Evolutionary conservation across 2,888 invertebrate species (phyloP).

Genomic region (Diloba caeruleocephala): DNA sequence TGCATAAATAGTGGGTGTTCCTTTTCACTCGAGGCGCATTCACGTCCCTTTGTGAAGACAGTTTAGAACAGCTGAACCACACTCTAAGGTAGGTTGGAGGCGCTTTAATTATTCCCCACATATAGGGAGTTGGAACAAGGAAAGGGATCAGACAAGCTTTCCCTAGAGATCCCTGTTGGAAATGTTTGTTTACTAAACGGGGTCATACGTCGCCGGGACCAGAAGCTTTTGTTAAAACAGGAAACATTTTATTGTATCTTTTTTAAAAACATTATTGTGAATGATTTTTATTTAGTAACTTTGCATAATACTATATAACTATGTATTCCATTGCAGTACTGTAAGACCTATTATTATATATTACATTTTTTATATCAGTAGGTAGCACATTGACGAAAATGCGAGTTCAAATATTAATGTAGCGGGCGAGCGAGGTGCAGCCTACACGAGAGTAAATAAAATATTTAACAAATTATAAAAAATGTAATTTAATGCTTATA

Average conservation of each 20-base stretch:
- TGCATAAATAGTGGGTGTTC: constrained; percentile 69
- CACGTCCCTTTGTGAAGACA: constrained; percentile 73
- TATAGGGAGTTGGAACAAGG: constrained; percentile 61
- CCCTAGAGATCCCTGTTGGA: constrained; percentile 59
- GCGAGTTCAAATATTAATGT: too few relatives aligned
- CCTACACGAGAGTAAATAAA: too few relatives aligned
- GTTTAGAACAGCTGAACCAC: constrained; percentile 71
- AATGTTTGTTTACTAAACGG: constrained; percentile 64
- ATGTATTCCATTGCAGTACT: too few relatives aligned
- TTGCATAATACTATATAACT: too few relatives aligned
- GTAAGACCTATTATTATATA: too few relatives aligned
- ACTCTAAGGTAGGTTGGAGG: constrained; percentile 76
- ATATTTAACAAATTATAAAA: too few relatives aligned
- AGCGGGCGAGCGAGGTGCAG: too few relatives aligned
- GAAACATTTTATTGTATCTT: too few relatives aligned
- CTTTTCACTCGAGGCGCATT: constrained; percentile 76
- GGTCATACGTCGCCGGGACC: constrained; percentile 61
- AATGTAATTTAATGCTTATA: background rate
- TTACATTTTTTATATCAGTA: too few relatives aligned
- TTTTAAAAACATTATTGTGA: too few relatives aligned
- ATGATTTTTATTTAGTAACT: too few relatives aligned
- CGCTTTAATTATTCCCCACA: constrained; percentile 81
- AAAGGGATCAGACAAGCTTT: constrained; percentile 62
- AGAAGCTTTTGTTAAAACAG: constrained; percentile 37
- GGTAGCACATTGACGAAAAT: too few relatives aligned